Evolutionary conservation across 2,888 invertebrate species (phyloP).

Genomic region (Caenorhabditis virilis): DNA sequence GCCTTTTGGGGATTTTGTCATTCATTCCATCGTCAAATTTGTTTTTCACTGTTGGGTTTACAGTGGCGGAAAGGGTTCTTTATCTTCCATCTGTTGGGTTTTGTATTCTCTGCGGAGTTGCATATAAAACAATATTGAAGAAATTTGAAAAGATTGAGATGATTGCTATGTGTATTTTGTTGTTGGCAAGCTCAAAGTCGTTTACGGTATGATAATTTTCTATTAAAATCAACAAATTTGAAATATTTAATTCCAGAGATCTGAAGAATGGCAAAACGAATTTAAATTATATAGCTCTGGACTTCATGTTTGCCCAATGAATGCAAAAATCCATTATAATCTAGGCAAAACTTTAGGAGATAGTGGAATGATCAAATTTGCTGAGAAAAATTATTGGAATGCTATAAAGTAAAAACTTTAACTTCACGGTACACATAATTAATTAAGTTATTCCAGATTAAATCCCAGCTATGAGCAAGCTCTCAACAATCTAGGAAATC

Average conservation of each 20-base stretch:
- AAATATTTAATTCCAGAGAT: constrained; percentile 42
- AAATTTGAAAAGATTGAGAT: constrained; percentile 17
- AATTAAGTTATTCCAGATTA: constrained; percentile 72
- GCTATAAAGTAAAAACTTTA: constrained; percentile 44
- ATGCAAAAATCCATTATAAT: constrained; percentile 89
- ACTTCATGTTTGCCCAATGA: constrained; percentile 84
- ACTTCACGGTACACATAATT: not conserved
- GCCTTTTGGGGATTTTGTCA: constrained; percentile 74
- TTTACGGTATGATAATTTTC: constrained; percentile 7
- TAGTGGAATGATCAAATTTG: constrained; percentile 76
- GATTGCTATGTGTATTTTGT: constrained; percentile 14
- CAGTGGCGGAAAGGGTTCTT: constrained; percentile 84
- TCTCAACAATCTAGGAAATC: constrained; percentile 89
- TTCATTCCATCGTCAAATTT: constrained; percentile 85
- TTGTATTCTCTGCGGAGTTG: constrained; percentile 28
- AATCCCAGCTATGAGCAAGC: constrained; percentile 86
- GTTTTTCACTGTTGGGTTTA: constrained; percentile 85
- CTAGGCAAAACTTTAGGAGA: constrained; percentile 86
- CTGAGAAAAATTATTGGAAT: constrained; percentile 78
- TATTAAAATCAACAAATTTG: not conserved
- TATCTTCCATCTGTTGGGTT: constrained; percentile 83
- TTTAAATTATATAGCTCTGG: constrained; percentile 79
- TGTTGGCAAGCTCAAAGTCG: constrained; percentile 18
- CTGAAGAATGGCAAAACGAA: constrained; percentile 48
- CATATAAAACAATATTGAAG: constrained; percentile 3